Evolutionary conservation across 1,140 invertebrate species (phyloP).

Genomic region (Drosophila aff.): DNA sequence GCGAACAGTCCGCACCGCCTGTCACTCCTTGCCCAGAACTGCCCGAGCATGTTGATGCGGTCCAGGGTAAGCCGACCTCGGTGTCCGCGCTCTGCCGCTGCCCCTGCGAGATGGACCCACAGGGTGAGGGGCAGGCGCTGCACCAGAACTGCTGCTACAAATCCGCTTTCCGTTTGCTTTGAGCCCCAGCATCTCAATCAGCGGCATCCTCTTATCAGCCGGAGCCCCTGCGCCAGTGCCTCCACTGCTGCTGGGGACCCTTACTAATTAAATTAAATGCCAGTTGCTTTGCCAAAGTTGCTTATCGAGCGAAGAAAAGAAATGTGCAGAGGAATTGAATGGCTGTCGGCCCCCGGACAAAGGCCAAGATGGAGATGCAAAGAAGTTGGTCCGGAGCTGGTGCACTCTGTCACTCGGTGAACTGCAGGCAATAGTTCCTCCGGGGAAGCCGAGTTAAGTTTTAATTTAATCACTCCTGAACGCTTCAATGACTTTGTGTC

Average conservation of each 20-base stretch:
- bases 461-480: slow-evolving; percentile 70
- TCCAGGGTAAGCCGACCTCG: slow-evolving; percentile 30
- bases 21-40: slow-evolving; percentile 3
- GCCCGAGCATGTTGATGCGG: slow-evolving; percentile 20
- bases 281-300: slow-evolving; percentile 60
- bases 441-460: slow-evolving; percentile 49
- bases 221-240: not conserved
- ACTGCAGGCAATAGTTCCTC: slow-evolving; percentile 25
- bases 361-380: slow-evolving; percentile 51
- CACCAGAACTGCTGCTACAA: slow-evolving; percentile 51
- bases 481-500: slow-evolving; percentile 64
- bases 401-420: slow-evolving; percentile 17
- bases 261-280: slow-evolving; percentile 74
- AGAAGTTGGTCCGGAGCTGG: slow-evolving; percentile 38
- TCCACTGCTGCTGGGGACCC: not conserved
- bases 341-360: slow-evolving; percentile 28
- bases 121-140: slow-evolving; percentile 7
- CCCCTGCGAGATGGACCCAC: slow-evolving; percentile 31
- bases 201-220: slow-evolving; percentile 52
- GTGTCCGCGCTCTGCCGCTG: slow-evolving; percentile 44
- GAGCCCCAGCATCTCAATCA: slow-evolving; percentile 51
- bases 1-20: slow-evolving; percentile 8
- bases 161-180: slow-evolving; percentile 68
- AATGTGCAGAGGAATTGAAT: slow-evolving; percentile 38
- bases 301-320: slow-evolving; percentile 50